A percentile compares a stretch with the other conserved stretches of the same genome.
Evolutionary conservation across 1,140 invertebrate genomes (phyloP).

Genomic region (Cyrtorhinus lividipennis): DNA sequence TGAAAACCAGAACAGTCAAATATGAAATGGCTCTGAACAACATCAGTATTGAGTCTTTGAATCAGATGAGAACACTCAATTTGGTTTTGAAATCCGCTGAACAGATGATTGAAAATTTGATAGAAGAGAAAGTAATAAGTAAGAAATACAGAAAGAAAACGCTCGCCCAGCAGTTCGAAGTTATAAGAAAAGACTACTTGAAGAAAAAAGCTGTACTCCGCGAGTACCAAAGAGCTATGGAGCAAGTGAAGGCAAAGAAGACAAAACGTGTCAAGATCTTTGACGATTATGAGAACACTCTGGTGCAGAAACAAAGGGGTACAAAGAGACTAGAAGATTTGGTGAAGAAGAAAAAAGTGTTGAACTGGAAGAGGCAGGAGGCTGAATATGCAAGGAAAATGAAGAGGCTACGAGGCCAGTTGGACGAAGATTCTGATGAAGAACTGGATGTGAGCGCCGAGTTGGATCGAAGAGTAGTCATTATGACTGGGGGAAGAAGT

Average conservation of each 20-base stretch:
- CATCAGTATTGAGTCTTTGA: not conserved
- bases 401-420: not conserved
- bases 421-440: not conserved
- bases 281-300: not conserved
- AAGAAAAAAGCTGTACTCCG: not conserved
- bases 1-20: not conserved
- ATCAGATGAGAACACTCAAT: not conserved
- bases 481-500: not conserved
- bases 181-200: not conserved
- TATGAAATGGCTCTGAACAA: constrained; percentile 1
- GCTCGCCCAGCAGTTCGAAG: not conserved
- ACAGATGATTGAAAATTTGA: constrained; percentile 5
- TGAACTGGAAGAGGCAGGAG: not conserved
- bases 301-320: not conserved
- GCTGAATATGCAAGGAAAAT: not conserved
- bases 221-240: not conserved
- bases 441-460: not conserved
- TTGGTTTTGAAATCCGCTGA: not conserved
- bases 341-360: not conserved
- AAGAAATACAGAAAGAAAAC: not conserved
- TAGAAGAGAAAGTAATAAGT: not conserved
- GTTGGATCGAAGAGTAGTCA: not conserved
- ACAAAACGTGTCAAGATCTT: not conserved
- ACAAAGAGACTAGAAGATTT: not conserved
- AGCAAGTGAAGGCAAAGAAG: not conserved